These are phyloP conservation scores for Glaucidium brasilianum DNA, from an alignment of 2,113 vertebrate genomes.

Conservation along the genomic window DNA sequence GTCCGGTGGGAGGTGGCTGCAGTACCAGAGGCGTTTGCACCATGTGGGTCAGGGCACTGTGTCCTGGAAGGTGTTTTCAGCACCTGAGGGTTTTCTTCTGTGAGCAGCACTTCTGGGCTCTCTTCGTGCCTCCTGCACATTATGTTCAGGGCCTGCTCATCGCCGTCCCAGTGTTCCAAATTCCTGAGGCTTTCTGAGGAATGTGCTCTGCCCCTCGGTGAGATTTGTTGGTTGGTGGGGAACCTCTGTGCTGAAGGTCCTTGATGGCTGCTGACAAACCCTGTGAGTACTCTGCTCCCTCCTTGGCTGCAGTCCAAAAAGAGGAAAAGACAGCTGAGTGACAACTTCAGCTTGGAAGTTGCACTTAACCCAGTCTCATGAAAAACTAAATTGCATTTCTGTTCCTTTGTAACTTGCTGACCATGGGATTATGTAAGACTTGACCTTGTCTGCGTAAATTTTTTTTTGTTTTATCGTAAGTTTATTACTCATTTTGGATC, in stretches of 20 bases:
- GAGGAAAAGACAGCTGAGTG: neutral
- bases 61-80: neutral
- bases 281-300: neutral
- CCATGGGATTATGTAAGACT: neutral
- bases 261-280: accelerated
- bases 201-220: neutral
- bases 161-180: neutral
- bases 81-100: neutral
- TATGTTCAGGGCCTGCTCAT: neutral
- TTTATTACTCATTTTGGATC: neutral
- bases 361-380: neutral
- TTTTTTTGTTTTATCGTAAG: neutral
- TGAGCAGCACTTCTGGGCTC: neutral
- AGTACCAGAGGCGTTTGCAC: neutral
- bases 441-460: neutral
- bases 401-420: neutral
- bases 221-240: neutral
- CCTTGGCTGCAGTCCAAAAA: neutral
- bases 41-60: neutral
- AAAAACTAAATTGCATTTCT: neutral
- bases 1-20: neutral
- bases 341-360: neutral
- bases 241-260: neutral
- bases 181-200: neutral
- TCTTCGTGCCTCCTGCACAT: neutral